Percentiles rank a stretch among this genome's conserved stretches.
Evolutionary conservation across 1,140 invertebrate genomes (phyloP).

Genomic region (Leptopilina boulardi): DNA sequence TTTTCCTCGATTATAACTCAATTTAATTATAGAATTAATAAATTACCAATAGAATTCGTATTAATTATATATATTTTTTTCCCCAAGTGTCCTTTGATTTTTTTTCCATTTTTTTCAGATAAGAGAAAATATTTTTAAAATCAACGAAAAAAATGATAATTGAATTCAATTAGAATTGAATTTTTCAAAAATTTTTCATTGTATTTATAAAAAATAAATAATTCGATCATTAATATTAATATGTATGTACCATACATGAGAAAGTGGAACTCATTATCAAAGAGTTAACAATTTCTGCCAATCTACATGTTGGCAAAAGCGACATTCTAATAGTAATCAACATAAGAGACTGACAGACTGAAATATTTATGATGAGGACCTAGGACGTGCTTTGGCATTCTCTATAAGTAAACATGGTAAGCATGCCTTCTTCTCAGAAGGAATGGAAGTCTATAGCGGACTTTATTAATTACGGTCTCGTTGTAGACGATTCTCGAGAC

Average conservation of each 20-base stretch:
- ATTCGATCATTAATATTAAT: neutral
- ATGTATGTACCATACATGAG: too few relatives aligned
- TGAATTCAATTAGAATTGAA: too few relatives aligned
- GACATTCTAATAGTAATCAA: neutral
- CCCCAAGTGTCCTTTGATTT: too few relatives aligned
- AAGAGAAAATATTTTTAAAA: too few relatives aligned
- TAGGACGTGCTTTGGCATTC: constrained; percentile 6
- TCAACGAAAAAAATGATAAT: too few relatives aligned
- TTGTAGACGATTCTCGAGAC: neutral
- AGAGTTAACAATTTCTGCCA: constrained; percentile 6
- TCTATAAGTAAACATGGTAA: neutral
- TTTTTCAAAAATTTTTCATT: too few relatives aligned
- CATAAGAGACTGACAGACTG: neutral
- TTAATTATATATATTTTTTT: too few relatives aligned
- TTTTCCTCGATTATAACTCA: too few relatives aligned
- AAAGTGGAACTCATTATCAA: constrained; percentile 17
- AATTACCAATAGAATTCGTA: too few relatives aligned
- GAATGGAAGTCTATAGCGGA: neutral
- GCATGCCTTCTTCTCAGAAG: constrained; percentile 14
- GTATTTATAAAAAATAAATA: neutral
- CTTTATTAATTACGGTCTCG: constrained; percentile 25
- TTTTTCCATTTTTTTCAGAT: too few relatives aligned
- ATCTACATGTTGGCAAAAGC: constrained; percentile 8
- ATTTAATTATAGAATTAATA: too few relatives aligned
- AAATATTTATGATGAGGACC: constrained; percentile 24